Evolutionary conservation across 2,888 invertebrate species (phyloP), one percentile per base, ranked within the genome.

Genomic region (Trichogramma dendrolimi): DNA sequence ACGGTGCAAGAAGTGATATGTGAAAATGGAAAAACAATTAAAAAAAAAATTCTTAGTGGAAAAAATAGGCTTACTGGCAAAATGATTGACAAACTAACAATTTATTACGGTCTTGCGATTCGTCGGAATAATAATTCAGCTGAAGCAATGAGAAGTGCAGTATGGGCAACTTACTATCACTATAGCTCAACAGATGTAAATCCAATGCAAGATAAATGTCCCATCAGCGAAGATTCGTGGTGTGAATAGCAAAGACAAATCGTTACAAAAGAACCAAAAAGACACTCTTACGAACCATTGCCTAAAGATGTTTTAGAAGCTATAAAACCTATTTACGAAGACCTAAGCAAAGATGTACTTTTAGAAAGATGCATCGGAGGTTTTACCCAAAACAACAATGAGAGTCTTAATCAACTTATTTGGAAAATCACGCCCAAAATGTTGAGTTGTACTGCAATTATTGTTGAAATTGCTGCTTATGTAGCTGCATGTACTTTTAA

Each of bases 331-430:
- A 70, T 72, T 56, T 73, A 72, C 63, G 67, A 68, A 67, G 69
- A 73, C 63, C 68, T 75, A 38, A 72, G 70, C 49, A 70, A 69
- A 10, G 68, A 72, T 41, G 60, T 63, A 49, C 67, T 73, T 50
- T 63, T 74, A 55, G 67, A 71, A 58, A 41, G 73, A 58, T 75
- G 73, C 68, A 41, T 66, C 48, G 62, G 65, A 52, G 67, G 62
- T 14, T 63, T 63, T 46, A 63, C 64, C 44, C 62, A 66, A 48
- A 63, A 67, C 50, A 67, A 67, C 27, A 62, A 67, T 42, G 67
- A 67, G 38, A 67, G 63, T 46, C 51, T 60, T 10, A 66, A 63
- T 42, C 66, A 64, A 43, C 60, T 62, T 10, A 61, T 67, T 41
- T 67, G 65, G 67, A 64, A 67, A 61, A 65, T 67, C 10, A 41